Evolutionary conservation across 2,113 vertebrate genomes (phyloP).

Genomic region (Prionailurus viverrinus): DNA sequence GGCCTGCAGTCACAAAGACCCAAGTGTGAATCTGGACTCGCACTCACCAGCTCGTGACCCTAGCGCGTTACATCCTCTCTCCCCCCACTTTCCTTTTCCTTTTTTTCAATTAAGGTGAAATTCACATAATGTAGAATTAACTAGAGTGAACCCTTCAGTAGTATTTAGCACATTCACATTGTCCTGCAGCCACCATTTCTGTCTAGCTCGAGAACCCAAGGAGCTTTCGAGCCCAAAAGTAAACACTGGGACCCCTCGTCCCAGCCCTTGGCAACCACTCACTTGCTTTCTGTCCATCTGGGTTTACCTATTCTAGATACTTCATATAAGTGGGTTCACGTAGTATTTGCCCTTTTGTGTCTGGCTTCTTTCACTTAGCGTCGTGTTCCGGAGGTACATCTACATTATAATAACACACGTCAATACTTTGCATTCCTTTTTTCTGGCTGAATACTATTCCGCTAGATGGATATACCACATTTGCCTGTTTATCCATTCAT

Average conservation of each 20-base stretch:
- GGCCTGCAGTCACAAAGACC: not conserved
- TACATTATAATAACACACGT: accelerated
- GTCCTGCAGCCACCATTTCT: not conserved
- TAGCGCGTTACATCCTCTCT: accelerated
- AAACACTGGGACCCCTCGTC: not conserved
- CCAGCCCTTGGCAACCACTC: not conserved
- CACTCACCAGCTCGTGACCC: not conserved
- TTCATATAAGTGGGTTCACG: accelerated
- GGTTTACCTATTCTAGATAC: not conserved
- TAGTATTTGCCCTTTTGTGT: not conserved
- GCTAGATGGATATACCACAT: accelerated
- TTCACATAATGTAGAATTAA: not conserved
- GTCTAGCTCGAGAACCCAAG: not conserved
- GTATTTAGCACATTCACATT: not conserved
- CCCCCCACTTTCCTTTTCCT: not conserved
- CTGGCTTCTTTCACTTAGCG: not conserved
- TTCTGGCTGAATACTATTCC: not conserved
- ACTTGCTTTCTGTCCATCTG: not conserved
- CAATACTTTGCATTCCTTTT: not conserved
- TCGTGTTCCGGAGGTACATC: not conserved
- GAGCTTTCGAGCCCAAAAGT: not conserved
- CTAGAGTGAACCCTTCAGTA: not conserved
- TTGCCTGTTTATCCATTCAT: too few species aligned
- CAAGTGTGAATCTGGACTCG: not conserved
- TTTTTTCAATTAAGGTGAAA: not conserved